Conservation (phyloP, 2,888 invertebrate species). For the Dyspetes luteomarginatus region DNA sequence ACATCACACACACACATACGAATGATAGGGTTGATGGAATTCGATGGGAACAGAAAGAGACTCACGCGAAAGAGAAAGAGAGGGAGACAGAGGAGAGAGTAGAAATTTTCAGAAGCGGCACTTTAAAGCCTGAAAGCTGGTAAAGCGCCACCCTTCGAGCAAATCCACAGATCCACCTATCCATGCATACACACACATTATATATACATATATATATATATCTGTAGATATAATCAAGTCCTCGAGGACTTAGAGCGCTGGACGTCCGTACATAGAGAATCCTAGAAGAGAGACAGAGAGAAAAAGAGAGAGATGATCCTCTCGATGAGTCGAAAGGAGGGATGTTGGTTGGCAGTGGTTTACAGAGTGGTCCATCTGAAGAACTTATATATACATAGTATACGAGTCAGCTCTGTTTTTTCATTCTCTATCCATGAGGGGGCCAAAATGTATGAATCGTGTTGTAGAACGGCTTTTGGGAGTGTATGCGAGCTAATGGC, state of each 20-base stretch:
- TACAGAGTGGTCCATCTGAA: conserved; percentile 69
- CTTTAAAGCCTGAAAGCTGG: conserved; percentile 52
- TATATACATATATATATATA: background rate
- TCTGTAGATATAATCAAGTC: conserved; percentile 3
- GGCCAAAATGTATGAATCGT: conserved; percentile 82
- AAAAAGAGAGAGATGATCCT: conserved; percentile 48
- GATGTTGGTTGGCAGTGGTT: conserved; percentile 53
- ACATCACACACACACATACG: conserved; percentile 24
- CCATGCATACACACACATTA: background rate
- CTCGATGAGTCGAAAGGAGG: conserved; percentile 65
- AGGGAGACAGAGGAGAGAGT: conserved; percentile 17
- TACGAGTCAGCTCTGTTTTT: conserved; percentile 70
- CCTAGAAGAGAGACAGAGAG: background rate
- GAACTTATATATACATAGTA: conserved; percentile 18
- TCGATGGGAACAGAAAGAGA: conserved; percentile 2
- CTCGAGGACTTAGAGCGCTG: conserved; percentile 43
- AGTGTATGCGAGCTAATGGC: conserved; percentile 80
- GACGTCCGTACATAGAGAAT: conserved; percentile 26
- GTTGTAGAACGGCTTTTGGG: conserved; percentile 80
- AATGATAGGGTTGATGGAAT: conserved; percentile 7
- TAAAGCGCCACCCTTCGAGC: conserved; percentile 37
- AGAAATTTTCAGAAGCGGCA: conserved; percentile 58
- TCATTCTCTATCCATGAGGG: conserved; percentile 76
- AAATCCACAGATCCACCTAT: conserved; percentile 42
- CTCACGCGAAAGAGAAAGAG: conserved; percentile 7